These are phyloP conservation scores for Cantharis rufa DNA, from an alignment of 2,888 invertebrate species.

Conservation along the genomic window DNA sequence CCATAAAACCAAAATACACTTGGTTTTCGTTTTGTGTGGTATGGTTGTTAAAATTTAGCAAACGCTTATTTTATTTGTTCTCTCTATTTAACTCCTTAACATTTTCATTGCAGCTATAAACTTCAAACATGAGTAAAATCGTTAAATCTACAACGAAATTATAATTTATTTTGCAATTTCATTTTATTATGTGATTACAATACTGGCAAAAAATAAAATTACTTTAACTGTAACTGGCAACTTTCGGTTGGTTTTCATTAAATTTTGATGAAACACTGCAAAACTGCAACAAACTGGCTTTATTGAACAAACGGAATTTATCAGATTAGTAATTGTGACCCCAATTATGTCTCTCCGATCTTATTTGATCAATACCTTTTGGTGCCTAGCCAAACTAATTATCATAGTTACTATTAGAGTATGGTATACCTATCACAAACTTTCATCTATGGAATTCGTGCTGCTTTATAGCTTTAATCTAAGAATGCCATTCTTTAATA, in stretches of 20 bases:
- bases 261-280: not conserved
- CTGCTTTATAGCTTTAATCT: not conserved
- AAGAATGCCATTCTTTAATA: not conserved
- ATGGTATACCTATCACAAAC: not conserved
- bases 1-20: not conserved
- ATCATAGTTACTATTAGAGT: not conserved
- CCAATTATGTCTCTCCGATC: not conserved
- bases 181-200: not conserved
- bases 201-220: not conserved
- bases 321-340: not conserved
- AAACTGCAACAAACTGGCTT: not conserved
- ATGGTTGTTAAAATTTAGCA: not conserved
- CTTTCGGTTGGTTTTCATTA: too few species aligned
- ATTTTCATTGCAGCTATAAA: not conserved
- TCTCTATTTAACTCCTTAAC: not conserved
- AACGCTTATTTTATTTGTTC: not conserved
- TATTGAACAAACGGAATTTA: not conserved
- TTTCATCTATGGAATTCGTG: not conserved
- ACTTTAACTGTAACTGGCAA: not conserved
- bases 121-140: not conserved
- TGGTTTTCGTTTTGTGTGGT: not conserved
- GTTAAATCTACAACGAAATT: not conserved
- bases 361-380: not conserved
- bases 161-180: not conserved
- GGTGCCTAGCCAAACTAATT: not conserved